phyloP scores from a whole-genome alignment of 2,888 invertebrate genomes.

The Teinopalpus imperialis region DNA sequence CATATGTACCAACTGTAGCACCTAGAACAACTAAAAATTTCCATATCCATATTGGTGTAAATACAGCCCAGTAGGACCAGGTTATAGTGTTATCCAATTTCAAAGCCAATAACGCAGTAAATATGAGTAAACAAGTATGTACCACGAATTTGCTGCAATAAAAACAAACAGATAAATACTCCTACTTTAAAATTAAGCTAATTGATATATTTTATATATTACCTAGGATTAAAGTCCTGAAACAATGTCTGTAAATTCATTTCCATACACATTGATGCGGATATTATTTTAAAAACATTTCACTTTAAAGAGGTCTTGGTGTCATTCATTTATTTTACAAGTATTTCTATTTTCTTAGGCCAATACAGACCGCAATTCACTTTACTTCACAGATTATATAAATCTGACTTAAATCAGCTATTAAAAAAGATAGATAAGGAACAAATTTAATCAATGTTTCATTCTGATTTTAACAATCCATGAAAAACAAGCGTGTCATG shows the following conservation, averaged over 20 bases:
- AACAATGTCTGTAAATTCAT: slow-evolving; percentile 95
- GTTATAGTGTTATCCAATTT: slow-evolving; percentile 93
- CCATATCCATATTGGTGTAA: slow-evolving; percentile 99
- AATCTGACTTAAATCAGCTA: too few relatives aligned
- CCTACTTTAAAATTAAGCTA: slow-evolving; percentile 23
- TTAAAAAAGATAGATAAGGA: too few relatives aligned
- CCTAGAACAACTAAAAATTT: slow-evolving; percentile 95
- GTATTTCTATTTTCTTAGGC: background rate
- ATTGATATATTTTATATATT: slow-evolving; percentile 35
- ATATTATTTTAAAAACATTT: slow-evolving; percentile 47
- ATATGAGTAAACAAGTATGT: slow-evolving; percentile 94
- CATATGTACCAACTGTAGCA: slow-evolving; percentile 94
- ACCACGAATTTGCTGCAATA: slow-evolving; percentile 97
- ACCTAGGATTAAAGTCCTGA: slow-evolving; percentile 97
- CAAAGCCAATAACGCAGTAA: slow-evolving; percentile 94
- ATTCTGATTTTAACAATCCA: too few relatives aligned
- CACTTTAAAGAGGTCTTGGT: too few relatives aligned
- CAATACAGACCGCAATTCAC: slow-evolving; percentile 1
- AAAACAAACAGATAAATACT: background rate
- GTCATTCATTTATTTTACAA: too few relatives aligned
- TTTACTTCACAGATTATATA: too few relatives aligned
- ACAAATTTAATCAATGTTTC: too few relatives aligned
- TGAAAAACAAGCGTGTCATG: too few relatives aligned
- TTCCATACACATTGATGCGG: slow-evolving; percentile 70
- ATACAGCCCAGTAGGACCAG: slow-evolving; percentile 98